Evolutionary conservation across 2,113 vertebrate genomes (phyloP).

Genomic region (Casuarius casuarius): DNA sequence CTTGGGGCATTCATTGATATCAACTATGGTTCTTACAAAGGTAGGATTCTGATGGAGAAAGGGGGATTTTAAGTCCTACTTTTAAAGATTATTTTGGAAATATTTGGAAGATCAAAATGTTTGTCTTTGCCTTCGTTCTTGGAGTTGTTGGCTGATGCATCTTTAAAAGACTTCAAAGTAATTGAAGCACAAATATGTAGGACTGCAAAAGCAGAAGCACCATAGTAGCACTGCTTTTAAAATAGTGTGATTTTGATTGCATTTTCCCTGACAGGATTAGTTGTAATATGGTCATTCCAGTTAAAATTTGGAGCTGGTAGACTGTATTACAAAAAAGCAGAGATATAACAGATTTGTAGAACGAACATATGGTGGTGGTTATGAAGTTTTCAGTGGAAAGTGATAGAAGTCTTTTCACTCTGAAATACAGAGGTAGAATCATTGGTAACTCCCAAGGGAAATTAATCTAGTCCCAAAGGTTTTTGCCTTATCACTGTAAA

Average conservation of each 20-base stretch:
- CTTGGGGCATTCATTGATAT: constrained; percentile 67
- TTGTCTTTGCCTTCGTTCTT: background rate
- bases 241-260: background rate
- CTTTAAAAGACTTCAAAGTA: background rate
- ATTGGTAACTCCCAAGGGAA: background rate
- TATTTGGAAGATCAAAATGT: background rate
- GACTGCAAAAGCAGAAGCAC: background rate
- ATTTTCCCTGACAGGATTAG: background rate
- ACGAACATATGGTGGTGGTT: background rate
- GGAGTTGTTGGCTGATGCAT: background rate
- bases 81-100: background rate
- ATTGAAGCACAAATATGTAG: background rate
- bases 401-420: background rate
- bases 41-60: constrained; percentile 67
- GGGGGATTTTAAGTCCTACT: background rate
- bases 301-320: background rate
- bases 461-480: background rate
- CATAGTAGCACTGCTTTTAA: background rate
- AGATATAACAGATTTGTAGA: background rate
- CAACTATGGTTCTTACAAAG: constrained; percentile 77
- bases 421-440: background rate
- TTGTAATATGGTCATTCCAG: background rate
- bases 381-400: background rate
- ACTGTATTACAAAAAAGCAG: background rate
- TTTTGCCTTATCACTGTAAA: background rate